phyloP scores from a whole-genome alignment of 2,113 vertebrate genomes.

The Triplophysa tibetana region DNA sequence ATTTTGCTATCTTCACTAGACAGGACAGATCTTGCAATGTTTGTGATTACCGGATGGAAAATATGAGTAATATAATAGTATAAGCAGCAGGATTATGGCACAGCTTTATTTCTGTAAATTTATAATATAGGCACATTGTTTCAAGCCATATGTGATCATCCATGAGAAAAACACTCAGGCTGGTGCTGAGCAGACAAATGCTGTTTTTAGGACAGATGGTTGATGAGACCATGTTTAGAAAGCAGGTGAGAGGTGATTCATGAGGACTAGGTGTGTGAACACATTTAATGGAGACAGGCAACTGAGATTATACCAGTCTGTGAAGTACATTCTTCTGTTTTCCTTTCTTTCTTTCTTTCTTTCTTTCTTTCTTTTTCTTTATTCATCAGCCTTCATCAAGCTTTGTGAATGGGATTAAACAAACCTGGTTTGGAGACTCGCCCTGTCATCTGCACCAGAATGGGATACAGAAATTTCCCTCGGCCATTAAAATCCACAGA shows the following conservation, averaged over 20 bases:
- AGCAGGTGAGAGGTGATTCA: constrained; percentile 53
- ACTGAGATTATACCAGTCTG: constrained; percentile 61
- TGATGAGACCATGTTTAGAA: constrained; percentile 47
- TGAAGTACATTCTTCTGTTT: constrained; percentile 42
- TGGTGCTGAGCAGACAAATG: constrained; percentile 26
- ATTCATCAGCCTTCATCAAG: constrained; percentile 45
- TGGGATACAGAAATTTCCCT: constrained; percentile 61
- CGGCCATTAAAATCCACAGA: constrained; percentile 52
- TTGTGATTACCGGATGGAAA: not conserved
- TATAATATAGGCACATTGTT: constrained; percentile 6
- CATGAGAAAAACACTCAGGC: constrained; percentile 51
- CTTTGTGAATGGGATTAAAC: constrained; percentile 66
- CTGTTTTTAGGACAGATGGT: constrained; percentile 37
- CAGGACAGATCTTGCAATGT: not conserved
- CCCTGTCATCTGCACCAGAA: constrained; percentile 61
- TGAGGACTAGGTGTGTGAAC: constrained; percentile 53
- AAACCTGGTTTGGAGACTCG: constrained; percentile 49
- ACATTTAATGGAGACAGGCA: constrained; percentile 57
- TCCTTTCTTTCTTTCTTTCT: constrained; percentile 1
- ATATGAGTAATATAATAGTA: not conserved
- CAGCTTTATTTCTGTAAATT: constrained; percentile 13
- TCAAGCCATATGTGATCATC: constrained; percentile 24
- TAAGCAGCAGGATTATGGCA: not conserved
- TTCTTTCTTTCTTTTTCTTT: constrained; percentile 13
- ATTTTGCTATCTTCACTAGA: no score